Conservation (phyloP, 2,888 invertebrate species). For the Aleiodes leptofemur region DNA sequence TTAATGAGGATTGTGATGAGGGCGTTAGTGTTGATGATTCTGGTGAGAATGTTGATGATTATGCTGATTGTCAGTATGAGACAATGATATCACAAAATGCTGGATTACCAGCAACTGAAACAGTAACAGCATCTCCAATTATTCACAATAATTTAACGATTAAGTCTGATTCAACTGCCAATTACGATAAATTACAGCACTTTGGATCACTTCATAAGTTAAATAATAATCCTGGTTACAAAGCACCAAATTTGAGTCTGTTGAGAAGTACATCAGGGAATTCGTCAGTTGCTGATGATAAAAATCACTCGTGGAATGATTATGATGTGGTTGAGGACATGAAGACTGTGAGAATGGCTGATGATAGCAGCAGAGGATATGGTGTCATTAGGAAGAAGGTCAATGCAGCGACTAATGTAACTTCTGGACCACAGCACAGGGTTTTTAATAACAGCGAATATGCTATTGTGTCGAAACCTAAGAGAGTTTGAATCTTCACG, state of each 20-base stretch:
- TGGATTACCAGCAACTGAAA: constrained; percentile 50
- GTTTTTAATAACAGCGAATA: constrained; percentile 87
- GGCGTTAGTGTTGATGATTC: constrained; percentile 8
- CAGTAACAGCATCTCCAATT: constrained; percentile 61
- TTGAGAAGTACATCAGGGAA: constrained; percentile 56
- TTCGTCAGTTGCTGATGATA: constrained; percentile 52
- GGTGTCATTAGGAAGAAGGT: constrained; percentile 83
- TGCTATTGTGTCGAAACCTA: constrained; percentile 90
- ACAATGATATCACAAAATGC: constrained; percentile 60
- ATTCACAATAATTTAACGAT: constrained; percentile 63
- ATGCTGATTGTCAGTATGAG: constrained; percentile 69
- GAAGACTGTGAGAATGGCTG: constrained; percentile 84
- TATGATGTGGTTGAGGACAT: constrained; percentile 84
- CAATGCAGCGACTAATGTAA: constrained; percentile 73
- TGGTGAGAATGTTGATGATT: constrained; percentile 52
- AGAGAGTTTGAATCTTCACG: constrained; percentile 78
- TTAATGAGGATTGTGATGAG: constrained; percentile 38
- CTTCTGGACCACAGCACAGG: constrained; percentile 80
- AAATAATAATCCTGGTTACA: constrained; percentile 82
- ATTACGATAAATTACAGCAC: constrained; percentile 89
- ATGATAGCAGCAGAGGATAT: constrained; percentile 88
- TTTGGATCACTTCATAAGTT: constrained; percentile 86
- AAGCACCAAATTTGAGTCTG: constrained; percentile 76
- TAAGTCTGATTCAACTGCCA: constrained; percentile 69
- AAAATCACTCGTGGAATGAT: constrained; percentile 79